Percentiles rank a stretch among this genome's conserved stretches.
phyloP scores from a whole-genome alignment of 2,888 invertebrate genomes.

The Capitulum mitella region DNA sequence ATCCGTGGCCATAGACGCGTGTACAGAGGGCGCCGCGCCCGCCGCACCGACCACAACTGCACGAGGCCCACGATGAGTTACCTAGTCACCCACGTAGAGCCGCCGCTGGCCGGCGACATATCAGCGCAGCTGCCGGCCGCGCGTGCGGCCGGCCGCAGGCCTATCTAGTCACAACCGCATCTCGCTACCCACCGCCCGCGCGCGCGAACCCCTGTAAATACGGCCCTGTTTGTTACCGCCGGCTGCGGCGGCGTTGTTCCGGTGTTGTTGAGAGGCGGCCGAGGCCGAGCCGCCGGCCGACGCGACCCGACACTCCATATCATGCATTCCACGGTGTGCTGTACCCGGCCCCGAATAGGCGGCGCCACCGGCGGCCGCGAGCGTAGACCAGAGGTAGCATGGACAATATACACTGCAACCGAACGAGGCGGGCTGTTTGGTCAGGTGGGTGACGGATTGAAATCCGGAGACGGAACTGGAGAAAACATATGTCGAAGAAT shows the following conservation, averaged over 20 bases:
- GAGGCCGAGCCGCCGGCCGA: not conserved
- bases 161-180: slow-evolving; percentile 9
- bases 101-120: not conserved
- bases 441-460: too few relatives aligned
- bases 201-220: not conserved
- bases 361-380: not conserved
- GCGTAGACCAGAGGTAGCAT: not conserved
- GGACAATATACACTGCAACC: not conserved
- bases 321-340: not conserved
- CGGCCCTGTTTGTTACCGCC: not conserved
- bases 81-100: slow-evolving; percentile 6
- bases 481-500: too few relatives aligned
- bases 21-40: not conserved
- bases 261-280: not conserved
- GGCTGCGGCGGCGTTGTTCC: not conserved
- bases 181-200: not conserved
- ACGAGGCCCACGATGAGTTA: not conserved
- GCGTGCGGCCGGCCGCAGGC: not conserved
- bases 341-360: not conserved
- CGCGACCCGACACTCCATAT: not conserved
- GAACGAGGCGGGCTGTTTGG: too few relatives aligned
- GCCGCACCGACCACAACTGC: not conserved
- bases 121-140: not conserved
- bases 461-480: too few relatives aligned
- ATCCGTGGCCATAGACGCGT: slow-evolving; percentile 22